Evolutionary conservation across 2,113 vertebrate species (phyloP), one percentile per base, ranked within the genome.

Genomic region (Nothobranchius furzeri): DNA sequence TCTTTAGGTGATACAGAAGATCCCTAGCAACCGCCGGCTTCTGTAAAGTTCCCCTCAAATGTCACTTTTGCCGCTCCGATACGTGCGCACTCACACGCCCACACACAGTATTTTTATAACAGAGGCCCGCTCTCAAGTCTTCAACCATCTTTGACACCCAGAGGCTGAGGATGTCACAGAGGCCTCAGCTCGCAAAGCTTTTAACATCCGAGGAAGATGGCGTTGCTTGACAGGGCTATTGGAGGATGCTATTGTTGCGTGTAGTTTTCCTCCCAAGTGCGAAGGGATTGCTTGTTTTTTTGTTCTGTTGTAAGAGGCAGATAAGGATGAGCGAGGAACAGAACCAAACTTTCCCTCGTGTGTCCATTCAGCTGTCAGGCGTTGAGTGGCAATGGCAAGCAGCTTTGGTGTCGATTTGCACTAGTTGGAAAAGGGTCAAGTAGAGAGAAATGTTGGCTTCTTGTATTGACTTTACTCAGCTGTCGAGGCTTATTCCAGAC

Each of bases 21-120:
- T 91, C 90, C 90, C 92, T 86, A 84, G 87, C 90, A 85, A 87
- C 69, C 71, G 83, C 64, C 76, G 73, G 68, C 91, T 88, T 83
- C 89, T 89, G 84, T 85, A 93, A 93, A 93, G 91, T 92, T 91
- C 92, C 93, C 93, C 93, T 93, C 93, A 93, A 93, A 93, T 91
- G 93, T 93, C 93, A 93, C 90, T 92, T 91, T 88, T 86, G 85
- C 90, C 81, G 80, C 90, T 84, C 64, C 4, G 64, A 85, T 77
- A 84, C 78, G 68, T 72, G 79, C 86, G 64, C 82, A 60, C 77
- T 82, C 75, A 85, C 75, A 87, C 85, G 83, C 79, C 75, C 85
- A 86, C 85, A 69, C 75, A 75, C 67, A 79, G 82, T 88, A 84
- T 88, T 88, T 91, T 87, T 89, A 87, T 89, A 91, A 87, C 85